Percentiles rank a stretch among this genome's conserved stretches.
These are phyloP conservation scores for Vanessa cardui DNA, from an alignment of 2,888 invertebrate genomes.

Conservation along the genomic window DNA sequence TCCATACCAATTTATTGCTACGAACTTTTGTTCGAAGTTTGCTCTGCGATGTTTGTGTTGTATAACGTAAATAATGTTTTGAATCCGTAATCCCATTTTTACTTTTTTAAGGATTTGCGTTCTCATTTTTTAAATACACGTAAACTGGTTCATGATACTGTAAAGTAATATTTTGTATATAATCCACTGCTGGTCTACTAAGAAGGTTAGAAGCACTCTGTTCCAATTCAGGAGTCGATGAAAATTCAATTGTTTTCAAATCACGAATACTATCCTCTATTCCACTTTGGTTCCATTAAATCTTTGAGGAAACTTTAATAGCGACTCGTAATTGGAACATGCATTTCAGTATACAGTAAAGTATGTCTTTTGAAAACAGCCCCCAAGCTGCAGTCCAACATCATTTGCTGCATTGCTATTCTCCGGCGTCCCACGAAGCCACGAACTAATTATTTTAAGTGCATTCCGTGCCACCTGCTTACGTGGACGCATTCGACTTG, in stretches of 20 bases:
- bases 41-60: constrained; percentile 21
- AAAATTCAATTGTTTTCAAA: too few species aligned
- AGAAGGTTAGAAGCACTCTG: too few species aligned
- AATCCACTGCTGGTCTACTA: too few species aligned
- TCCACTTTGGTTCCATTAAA: too few species aligned
- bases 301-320: not conserved
- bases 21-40: constrained; percentile 19
- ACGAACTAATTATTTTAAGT: constrained; percentile 29
- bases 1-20: constrained; percentile 26
- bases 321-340: not conserved
- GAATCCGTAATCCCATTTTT: not conserved
- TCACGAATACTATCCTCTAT: too few species aligned
- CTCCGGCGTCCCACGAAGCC: constrained; percentile 9
- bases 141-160: not conserved
- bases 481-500: constrained; percentile 15
- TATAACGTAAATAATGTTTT: constrained; percentile 12
- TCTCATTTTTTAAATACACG: not conserved
- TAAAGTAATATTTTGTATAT: not conserved
- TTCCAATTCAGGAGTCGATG: too few species aligned
- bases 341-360: not conserved
- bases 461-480: constrained; percentile 17
- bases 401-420: constrained; percentile 15
- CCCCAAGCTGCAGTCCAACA: constrained; percentile 12
- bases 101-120: constrained; percentile 1
- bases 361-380: constrained; percentile 19